Base-by-base conservation (phyloP, 2,888 invertebrate species). In the Aleiodes alternator region DNA sequence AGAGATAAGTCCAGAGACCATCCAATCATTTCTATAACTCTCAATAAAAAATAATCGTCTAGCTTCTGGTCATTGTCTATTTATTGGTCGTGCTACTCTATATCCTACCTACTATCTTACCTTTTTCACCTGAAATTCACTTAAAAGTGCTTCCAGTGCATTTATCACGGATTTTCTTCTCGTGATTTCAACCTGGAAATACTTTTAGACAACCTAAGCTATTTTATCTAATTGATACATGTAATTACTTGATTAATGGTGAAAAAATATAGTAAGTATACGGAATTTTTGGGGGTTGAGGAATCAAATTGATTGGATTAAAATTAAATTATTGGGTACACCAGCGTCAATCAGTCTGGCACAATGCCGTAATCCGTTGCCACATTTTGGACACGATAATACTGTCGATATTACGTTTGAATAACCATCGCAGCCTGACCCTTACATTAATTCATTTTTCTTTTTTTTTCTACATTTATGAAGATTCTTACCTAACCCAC, bases 401-500 rank as follows among this genome's bases (percentile, higher is more conserved):
- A 29, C 31, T 51, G 51, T 50, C 14, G 51, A 31, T 51, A 68
- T 68, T 51, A 68, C 80, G 84, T 85, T 23, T 84, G 86, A 85
- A 87, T 84, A 89, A 89, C 89, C 89, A 89, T 89, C 89, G 86
- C 88, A 89, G 88, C 88, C 87, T 88, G 89, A 89, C 88, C 89
- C 88, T 89, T 88, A 89, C 89, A 89, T 88, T 85, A 78, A 82
- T 75, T 51, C 5, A n/a, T 66, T 66, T 29, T n/a, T 31, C 29
- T 1, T 4, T 12, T 31, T 31, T 29, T 6, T 5, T n/a, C 9
- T 11, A 12, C 23, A 5, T 12, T n/a, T 38, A 6, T 59, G 9
- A 14, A 77, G 78, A 84, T 83, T 86, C 88, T 90, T 88, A 92
- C 92, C 92, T 90, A 93, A 87, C 80, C 92, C 93, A 81, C 93